phyloP scores from a whole-genome alignment of 2,113 vertebrate genomes.

The Salvator merianae region DNA sequence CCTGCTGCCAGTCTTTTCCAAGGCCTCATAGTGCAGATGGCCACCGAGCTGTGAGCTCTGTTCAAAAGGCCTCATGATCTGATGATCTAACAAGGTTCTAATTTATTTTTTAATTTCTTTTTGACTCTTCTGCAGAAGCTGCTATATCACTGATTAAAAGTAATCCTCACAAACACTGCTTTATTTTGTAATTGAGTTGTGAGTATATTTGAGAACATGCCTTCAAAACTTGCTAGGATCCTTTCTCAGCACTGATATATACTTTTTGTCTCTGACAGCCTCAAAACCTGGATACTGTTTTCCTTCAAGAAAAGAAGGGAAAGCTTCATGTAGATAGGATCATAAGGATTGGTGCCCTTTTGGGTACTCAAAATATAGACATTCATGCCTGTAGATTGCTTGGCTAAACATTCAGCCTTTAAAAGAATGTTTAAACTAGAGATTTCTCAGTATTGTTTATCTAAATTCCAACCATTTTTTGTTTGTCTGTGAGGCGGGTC shows the following conservation, averaged over 20 bases:
- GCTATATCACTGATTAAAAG: too few species aligned
- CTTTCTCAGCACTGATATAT: not conserved
- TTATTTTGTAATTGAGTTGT: not conserved
- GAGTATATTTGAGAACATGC: not conserved
- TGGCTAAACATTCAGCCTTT: slow-evolving; percentile 11
- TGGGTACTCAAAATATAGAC: not conserved
- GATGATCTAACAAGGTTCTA: not conserved
- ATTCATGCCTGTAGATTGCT: not conserved
- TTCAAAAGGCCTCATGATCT: too few species aligned
- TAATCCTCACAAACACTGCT: not conserved
- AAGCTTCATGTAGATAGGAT: not conserved
- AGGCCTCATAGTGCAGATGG: too few species aligned
- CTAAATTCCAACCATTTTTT: not conserved
- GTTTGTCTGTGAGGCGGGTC: not conserved
- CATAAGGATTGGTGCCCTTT: not conserved
- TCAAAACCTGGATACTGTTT: not conserved
- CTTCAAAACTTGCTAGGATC: not conserved
- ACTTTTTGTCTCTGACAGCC: not conserved
- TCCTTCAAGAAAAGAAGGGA: not conserved
- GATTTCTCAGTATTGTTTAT: not conserved
- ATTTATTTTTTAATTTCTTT: not conserved
- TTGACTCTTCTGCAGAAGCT: not conserved
- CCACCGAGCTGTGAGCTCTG: too few species aligned
- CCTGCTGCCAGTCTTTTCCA: too few species aligned
- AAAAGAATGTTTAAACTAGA: not conserved